These are phyloP conservation scores for Xyliphius kryptos DNA, from an alignment of 2,113 vertebrate species.

Conservation along the genomic window DNA sequence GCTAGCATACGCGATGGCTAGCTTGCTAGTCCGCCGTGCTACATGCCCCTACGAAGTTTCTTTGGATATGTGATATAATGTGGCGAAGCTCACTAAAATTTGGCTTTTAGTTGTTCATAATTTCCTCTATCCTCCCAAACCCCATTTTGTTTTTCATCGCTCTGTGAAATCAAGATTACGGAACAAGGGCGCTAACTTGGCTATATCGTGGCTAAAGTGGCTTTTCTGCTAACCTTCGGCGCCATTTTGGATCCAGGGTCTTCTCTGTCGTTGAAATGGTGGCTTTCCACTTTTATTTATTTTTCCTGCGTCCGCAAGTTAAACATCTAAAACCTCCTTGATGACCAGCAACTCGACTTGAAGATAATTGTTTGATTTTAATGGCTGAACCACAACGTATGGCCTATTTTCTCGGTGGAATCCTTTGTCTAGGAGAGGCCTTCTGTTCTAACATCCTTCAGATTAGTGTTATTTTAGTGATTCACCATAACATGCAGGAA, in stretches of 20 bases:
- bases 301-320: too few species aligned
- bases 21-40: too few species aligned
- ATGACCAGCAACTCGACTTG: too few species aligned
- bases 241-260: constrained; percentile 66
- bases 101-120: constrained; percentile 55
- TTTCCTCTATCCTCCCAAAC: constrained; percentile 52
- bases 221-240: constrained; percentile 37
- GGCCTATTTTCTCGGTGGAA: constrained; percentile 5
- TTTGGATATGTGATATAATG: constrained; percentile 30
- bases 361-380: too few species aligned
- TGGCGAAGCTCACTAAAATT: constrained; percentile 49
- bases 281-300: too few species aligned
- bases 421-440: constrained; percentile 60
- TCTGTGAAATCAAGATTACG: constrained; percentile 47
- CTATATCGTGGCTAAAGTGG: constrained; percentile 44
- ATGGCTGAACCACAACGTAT: too few species aligned
- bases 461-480: constrained; percentile 16
- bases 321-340: too few species aligned
- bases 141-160: constrained; percentile 36
- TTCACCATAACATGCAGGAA: constrained; percentile 43
- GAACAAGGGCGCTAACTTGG: constrained; percentile 39
- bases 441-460: constrained; percentile 6
- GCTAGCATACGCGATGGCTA: too few species aligned
- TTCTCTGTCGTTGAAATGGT: constrained; percentile 38
- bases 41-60: too few species aligned